Conservation (phyloP, 2,797 vertebrate species). For the Benthosema pterotum region DNA sequence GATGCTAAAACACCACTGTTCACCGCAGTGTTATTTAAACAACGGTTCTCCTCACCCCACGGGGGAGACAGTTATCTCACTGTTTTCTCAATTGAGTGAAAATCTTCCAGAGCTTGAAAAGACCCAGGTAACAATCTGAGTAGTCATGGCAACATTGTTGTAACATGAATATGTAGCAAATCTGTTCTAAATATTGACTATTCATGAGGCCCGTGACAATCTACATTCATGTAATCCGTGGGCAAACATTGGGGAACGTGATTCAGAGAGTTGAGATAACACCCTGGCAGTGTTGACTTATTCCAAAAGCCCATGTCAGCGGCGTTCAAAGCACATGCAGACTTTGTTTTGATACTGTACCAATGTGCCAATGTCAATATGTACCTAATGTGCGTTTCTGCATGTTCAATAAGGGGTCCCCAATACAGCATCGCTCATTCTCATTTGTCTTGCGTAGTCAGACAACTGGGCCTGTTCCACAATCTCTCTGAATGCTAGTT, state of each 20-base stretch:
- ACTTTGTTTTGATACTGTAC: not conserved
- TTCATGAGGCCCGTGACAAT: not conserved
- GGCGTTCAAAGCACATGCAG: constrained; percentile 4
- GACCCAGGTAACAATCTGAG: not conserved
- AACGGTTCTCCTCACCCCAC: constrained; percentile 31
- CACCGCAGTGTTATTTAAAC: constrained; percentile 50
- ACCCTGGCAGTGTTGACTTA: constrained; percentile 1
- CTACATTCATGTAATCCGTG: not conserved
- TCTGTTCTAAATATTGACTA: constrained; percentile 3
- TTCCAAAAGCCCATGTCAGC: not conserved
- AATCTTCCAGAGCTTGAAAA: constrained; percentile 30
- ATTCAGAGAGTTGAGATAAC: not conserved
- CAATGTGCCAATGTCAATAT: too few relatives aligned
- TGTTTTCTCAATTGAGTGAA: constrained; percentile 29
- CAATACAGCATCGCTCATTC: too few relatives aligned
- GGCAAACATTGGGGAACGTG: not conserved
- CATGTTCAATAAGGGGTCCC: too few relatives aligned
- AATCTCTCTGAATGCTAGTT: too few relatives aligned
- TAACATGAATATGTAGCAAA: constrained; percentile 15
- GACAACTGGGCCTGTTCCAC: too few relatives aligned
- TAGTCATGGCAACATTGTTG: constrained; percentile 7
- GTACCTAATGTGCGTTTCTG: too few relatives aligned
- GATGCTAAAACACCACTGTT: constrained; percentile 39
- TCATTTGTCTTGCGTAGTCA: too few relatives aligned
- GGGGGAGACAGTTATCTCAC: constrained; percentile 30